phyloP scores from a whole-genome alignment of 1,140 invertebrate species.

The Halictus rubicundus region DNA sequence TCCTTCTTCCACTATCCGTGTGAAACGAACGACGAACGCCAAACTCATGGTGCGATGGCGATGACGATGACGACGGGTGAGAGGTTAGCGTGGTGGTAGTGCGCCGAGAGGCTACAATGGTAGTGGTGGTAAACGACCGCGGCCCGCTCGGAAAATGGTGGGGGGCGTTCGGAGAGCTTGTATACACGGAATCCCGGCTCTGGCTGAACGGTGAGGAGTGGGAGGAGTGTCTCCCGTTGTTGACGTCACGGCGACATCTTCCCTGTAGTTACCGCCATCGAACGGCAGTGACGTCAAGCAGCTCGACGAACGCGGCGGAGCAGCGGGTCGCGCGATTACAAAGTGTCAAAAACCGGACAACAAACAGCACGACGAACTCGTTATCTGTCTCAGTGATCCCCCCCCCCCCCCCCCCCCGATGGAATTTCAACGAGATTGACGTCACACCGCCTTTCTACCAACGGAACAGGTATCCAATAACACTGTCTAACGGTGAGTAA shows the following conservation, averaged over 20 bases:
- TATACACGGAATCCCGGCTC: slow-evolving; percentile 12
- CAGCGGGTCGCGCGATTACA: too few species aligned
- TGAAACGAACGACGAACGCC: slow-evolving; percentile 27
- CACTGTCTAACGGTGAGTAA: too few species aligned
- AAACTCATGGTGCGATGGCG: slow-evolving; percentile 44
- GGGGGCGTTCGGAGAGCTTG: slow-evolving; percentile 24
- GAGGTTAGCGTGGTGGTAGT: slow-evolving; percentile 25
- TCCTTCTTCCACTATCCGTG: slow-evolving; percentile 4
- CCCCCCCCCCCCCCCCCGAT: too few species aligned
- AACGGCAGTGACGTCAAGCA: slow-evolving; percentile 39
- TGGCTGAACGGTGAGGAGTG: slow-evolving; percentile 5
- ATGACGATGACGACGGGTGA: slow-evolving; percentile 34
- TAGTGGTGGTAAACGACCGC: slow-evolving; percentile 37
- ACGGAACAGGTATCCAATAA: too few species aligned
- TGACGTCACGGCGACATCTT: slow-evolving; percentile 38
- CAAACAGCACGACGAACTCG: too few species aligned
- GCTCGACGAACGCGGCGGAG: neutral
- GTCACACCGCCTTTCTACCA: too few species aligned
- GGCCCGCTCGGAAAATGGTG: neutral
- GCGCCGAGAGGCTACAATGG: neutral
- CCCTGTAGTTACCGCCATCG: slow-evolving; percentile 30
- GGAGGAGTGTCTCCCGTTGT: neutral
- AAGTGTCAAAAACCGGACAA: too few species aligned
- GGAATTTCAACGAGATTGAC: too few species aligned
- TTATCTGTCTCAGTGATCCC: too few species aligned